These are phyloP conservation scores for Drosophila sturtevanti DNA, from an alignment of 1,140 invertebrate species.

Conservation along the genomic window DNA sequence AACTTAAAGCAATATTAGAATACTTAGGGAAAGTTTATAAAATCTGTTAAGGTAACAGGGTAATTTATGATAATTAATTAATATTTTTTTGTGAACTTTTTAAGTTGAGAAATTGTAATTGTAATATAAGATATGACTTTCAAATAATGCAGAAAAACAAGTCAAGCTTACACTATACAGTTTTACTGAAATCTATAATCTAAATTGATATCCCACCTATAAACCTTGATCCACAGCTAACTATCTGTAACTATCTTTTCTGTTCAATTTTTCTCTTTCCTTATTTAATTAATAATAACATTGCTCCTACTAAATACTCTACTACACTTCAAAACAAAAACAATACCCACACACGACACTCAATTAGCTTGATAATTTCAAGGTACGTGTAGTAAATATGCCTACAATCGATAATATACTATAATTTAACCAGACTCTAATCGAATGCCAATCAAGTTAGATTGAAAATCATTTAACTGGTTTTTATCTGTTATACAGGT, in stretches of 20 bases:
- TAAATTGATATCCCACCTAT: conserved; percentile 1
- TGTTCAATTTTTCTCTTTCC: conserved; percentile 51
- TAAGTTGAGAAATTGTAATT: too few species aligned
- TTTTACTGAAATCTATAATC: background rate
- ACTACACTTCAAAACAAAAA: conserved; percentile 30
- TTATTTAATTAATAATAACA: conserved; percentile 43
- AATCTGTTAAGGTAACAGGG: too few species aligned
- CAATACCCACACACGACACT: conserved; percentile 40
- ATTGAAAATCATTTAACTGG: conserved; percentile 2
- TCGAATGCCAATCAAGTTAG: background rate
- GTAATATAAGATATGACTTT: too few species aligned
- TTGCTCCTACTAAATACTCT: conserved; percentile 36
- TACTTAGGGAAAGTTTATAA: too few species aligned
- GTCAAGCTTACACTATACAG: conserved; percentile 7
- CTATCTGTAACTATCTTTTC: conserved; percentile 53
- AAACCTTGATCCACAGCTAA: conserved; percentile 27
- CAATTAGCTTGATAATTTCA: conserved; percentile 72
- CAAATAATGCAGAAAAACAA: background rate
- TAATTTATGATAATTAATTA: too few species aligned
- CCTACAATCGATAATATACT: background rate
- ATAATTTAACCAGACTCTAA: conserved; percentile 7
- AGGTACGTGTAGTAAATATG: conserved; percentile 46
- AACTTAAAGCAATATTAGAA: too few species aligned
- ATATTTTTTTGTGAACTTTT: too few species aligned
- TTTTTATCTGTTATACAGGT: conserved; percentile 69